These are phyloP conservation scores for Colius striatus DNA, from an alignment of 2,113 vertebrate genomes.

Conservation along the genomic window DNA sequence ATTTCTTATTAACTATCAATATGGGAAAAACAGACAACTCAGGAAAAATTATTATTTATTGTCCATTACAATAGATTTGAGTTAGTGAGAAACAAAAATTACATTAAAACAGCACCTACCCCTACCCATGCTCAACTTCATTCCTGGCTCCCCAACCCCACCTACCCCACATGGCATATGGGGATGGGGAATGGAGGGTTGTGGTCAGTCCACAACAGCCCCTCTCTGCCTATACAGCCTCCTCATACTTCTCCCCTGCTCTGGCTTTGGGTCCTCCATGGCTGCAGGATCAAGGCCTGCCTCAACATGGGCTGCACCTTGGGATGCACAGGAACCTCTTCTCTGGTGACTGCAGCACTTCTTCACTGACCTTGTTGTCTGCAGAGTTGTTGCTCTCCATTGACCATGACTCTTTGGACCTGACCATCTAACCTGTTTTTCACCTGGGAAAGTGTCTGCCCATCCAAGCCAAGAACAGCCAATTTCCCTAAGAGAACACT, in stretches of 20 bases:
- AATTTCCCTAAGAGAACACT: too few species aligned
- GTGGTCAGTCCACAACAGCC: neutral
- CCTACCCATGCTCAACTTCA: neutral
- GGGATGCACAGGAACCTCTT: neutral
- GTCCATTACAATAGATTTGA: neutral
- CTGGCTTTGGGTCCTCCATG: neutral
- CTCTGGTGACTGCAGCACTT: rapidly evolving
- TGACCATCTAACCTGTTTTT: too few species aligned
- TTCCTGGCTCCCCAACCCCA: rapidly evolving
- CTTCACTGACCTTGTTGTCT: neutral
- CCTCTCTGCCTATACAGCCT: neutral
- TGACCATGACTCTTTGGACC: too few species aligned
- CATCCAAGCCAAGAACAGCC: too few species aligned
- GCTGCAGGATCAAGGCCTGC: neutral
- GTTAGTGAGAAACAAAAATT: neutral
- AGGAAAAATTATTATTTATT: neutral
- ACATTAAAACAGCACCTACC: neutral
- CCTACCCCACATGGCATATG: rapidly evolving
- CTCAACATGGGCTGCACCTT: neutral
- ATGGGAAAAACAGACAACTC: neutral
- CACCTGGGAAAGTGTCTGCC: too few species aligned
- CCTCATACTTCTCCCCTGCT: neutral
- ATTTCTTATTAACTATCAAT: neutral
- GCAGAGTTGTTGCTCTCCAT: neutral
- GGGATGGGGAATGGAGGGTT: neutral